phyloP scores from a whole-genome alignment of 1,140 invertebrate genomes.

The Lasioglossum albipes region DNA sequence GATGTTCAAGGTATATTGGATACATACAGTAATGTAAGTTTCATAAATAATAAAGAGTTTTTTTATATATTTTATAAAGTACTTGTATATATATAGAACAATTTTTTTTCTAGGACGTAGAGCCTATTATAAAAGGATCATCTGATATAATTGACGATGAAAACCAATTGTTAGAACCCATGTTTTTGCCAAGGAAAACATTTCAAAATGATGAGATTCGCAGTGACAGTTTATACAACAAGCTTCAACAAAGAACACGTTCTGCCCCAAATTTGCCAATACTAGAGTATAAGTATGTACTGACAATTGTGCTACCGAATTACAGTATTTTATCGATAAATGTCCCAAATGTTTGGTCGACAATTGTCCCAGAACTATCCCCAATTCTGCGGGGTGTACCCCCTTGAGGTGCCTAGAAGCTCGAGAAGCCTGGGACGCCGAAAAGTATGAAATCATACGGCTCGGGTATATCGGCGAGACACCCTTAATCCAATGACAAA shows the following conservation, averaged over 20 bases:
- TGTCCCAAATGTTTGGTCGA: no score
- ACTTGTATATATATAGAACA: slow-evolving; percentile 3
- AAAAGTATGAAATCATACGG: no score
- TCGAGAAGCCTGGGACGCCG: no score
- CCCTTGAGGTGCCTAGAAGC: no score
- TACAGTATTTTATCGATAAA: no score
- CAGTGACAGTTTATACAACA: neutral
- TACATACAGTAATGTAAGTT: slow-evolving; percentile 59
- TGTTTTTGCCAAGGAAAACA: neutral
- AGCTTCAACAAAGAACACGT: neutral
- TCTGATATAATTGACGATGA: neutral
- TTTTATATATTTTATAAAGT: slow-evolving; percentile 21
- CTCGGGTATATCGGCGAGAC: no score
- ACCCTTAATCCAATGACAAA: no score
- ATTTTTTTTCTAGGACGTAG: slow-evolving; percentile 49
- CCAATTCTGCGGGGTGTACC: no score
- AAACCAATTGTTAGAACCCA: neutral
- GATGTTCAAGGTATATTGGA: slow-evolving; percentile 59
- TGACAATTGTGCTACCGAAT: neutral
- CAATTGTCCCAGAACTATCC: no score
- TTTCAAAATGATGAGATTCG: neutral
- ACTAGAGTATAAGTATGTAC: slow-evolving; percentile 47
- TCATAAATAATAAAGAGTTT: neutral
- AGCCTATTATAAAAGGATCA: slow-evolving; percentile 9
- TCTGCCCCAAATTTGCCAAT: slow-evolving; percentile 42